Conservation (phyloP, 2,797 vertebrate genomes). For the Spinus olivaceus region DNA sequence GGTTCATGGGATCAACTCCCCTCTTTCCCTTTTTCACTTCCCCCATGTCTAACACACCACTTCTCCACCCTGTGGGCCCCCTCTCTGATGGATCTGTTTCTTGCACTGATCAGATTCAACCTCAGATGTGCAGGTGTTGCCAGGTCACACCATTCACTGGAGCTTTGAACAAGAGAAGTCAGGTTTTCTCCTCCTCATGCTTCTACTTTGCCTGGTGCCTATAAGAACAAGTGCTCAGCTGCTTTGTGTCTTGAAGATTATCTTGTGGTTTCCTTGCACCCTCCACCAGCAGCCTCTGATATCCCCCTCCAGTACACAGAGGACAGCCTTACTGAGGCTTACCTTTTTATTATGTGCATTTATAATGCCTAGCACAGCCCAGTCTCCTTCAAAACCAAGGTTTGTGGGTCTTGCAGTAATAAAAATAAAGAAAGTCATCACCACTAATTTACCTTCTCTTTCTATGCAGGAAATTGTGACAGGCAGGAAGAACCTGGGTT, state of each 20-base stretch:
- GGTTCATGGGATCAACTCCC: neutral
- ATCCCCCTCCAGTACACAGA: fast-evolving
- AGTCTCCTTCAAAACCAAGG: neutral
- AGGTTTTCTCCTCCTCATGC: neutral
- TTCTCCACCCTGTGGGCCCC: neutral
- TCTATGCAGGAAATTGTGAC: neutral
- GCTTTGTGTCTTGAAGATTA: neutral
- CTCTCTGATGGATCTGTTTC: neutral
- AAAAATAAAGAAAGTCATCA: slow-evolving; percentile 20
- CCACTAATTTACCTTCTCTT: neutral
- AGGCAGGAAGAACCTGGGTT: neutral
- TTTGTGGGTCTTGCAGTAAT: neutral
- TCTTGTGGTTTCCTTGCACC: neutral
- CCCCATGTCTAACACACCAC: neutral
- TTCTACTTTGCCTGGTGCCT: neutral
- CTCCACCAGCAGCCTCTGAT: neutral
- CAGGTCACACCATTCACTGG: neutral
- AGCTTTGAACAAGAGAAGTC: neutral
- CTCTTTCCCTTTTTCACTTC: neutral
- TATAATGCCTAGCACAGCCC: neutral
- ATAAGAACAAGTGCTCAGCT: neutral
- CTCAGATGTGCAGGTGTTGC: neutral
- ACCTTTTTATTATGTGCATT: neutral
- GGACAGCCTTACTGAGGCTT: neutral
- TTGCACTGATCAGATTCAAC: neutral